Percentiles rank a stretch among this genome's conserved stretches.
These are phyloP conservation scores for Cantharis flavilabris DNA, from an alignment of 2,888 invertebrate genomes.

Conservation along the genomic window DNA sequence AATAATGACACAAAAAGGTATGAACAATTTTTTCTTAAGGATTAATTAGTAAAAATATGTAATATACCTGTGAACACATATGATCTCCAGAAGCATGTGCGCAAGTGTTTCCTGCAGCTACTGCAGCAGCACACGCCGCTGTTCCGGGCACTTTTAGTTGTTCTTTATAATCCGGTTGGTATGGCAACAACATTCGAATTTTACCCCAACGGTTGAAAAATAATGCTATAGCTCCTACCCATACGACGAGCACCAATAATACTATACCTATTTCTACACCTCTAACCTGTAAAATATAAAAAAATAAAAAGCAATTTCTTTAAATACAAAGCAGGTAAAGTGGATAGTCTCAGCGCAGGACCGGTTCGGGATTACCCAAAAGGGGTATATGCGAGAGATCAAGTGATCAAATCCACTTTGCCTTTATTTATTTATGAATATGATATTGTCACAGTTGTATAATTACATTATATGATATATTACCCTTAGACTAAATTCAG, in stretches of 20 bases:
- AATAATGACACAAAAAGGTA: neutral
- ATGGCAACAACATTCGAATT: constrained; percentile 87
- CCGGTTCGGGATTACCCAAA: too few species aligned
- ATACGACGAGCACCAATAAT: constrained; percentile 77
- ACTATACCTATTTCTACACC: constrained; percentile 91
- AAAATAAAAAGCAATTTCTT: neutral
- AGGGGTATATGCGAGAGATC: too few species aligned
- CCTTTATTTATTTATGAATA: neutral
- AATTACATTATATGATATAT: too few species aligned
- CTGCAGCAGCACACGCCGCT: constrained; percentile 67
- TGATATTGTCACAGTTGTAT: too few species aligned
- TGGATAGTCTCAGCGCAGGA: too few species aligned
- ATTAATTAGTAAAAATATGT: neutral
- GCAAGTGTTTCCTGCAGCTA: constrained; percentile 58
- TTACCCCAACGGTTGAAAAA: constrained; percentile 91
- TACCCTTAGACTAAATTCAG: neutral
- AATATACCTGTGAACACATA: constrained; percentile 65
- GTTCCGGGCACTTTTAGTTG: constrained; percentile 81
- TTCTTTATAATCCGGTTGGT: constrained; percentile 91
- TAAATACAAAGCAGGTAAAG: too few species aligned
- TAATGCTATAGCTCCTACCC: constrained; percentile 84
- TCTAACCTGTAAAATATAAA: constrained; percentile 67
- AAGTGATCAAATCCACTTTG: too few species aligned
- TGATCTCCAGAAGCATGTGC: constrained; percentile 63
- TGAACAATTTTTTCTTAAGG: neutral